phyloP scores from a whole-genome alignment of 2,888 invertebrate species.

The Sphaerophoria taeniata region DNA sequence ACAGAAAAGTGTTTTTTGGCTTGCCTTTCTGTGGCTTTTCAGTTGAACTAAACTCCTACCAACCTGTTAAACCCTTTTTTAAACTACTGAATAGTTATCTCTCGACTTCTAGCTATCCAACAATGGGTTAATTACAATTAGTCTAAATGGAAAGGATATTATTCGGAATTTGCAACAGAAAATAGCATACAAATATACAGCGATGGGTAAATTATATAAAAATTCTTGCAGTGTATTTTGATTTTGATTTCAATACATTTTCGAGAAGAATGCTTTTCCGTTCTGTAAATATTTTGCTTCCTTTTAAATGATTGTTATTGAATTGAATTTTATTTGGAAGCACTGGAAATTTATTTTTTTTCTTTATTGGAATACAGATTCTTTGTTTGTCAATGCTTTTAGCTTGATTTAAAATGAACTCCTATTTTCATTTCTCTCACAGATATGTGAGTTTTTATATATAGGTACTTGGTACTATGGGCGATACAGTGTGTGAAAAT shows the following conservation, averaged over 20 bases:
- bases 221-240: too few relatives aligned
- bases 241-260: neutral
- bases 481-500: too few relatives aligned
- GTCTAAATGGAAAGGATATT: too few relatives aligned
- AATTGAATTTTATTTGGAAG: neutral
- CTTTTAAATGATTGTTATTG: neutral
- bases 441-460: neutral
- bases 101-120: too few relatives aligned
- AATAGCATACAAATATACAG: constrained; percentile 20
- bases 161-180: neutral
- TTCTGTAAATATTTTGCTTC: constrained; percentile 5
- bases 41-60: too few relatives aligned
- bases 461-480: too few relatives aligned
- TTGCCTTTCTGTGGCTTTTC: too few relatives aligned
- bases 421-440: neutral
- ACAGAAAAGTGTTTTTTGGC: too few relatives aligned
- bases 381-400: constrained; percentile 8
- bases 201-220: too few relatives aligned
- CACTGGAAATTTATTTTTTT: neutral
- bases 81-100: too few relatives aligned
- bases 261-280: neutral
- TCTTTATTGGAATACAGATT: neutral
- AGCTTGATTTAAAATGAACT: constrained; percentile 5
- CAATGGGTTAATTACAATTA: too few relatives aligned
- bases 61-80: too few relatives aligned